Evolutionary conservation across 2,113 vertebrate species (phyloP).

Genomic region (Lycocorax pyrrhopterus): DNA sequence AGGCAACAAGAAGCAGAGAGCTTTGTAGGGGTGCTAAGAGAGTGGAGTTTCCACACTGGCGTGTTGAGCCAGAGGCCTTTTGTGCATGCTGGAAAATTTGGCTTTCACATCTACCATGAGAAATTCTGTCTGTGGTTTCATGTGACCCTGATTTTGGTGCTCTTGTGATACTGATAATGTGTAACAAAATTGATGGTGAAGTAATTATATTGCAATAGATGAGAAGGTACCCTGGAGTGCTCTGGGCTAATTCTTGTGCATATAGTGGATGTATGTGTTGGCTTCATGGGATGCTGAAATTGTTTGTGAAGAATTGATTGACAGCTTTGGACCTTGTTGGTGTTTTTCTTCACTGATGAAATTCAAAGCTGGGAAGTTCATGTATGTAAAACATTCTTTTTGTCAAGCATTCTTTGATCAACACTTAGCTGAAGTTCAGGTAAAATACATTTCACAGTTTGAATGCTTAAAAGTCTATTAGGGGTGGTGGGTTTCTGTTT

Average conservation of each 20-base stretch:
- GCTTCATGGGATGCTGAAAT: neutral
- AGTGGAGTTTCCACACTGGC: neutral
- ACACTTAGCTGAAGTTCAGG: neutral
- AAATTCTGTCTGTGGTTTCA: neutral
- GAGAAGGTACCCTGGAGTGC: neutral
- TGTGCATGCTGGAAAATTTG: neutral
- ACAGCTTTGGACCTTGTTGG: neutral
- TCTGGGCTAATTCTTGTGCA: neutral
- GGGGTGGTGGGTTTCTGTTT: neutral
- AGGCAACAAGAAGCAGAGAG: neutral
- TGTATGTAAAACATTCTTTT: neutral
- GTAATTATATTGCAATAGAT: neutral
- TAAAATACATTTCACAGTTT: neutral
- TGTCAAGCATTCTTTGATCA: neutral
- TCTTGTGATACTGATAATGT: neutral
- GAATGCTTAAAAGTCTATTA: accelerated
- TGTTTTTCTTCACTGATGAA: neutral
- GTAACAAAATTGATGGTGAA: neutral
- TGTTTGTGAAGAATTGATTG: neutral
- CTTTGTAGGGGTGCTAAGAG: neutral
- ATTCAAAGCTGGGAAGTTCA: neutral
- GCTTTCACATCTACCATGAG: neutral
- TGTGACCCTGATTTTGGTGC: neutral
- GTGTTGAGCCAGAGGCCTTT: neutral
- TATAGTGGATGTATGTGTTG: neutral